phyloP scores from a whole-genome alignment of 2,888 invertebrate genomes.

The Philereme vetulata region DNA sequence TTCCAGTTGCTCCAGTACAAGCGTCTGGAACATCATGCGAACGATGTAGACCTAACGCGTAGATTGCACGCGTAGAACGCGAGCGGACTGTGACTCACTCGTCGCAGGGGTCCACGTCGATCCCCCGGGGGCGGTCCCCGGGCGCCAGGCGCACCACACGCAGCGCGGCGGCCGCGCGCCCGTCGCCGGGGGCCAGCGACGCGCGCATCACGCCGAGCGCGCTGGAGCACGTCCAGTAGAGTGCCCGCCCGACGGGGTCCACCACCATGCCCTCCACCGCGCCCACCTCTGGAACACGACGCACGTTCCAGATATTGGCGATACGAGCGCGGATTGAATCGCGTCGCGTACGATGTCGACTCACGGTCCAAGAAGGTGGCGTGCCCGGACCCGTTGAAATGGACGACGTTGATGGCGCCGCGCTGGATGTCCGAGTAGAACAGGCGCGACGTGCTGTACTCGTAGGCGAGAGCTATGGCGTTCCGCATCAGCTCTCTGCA shows the following conservation, averaged over 20 bases:
- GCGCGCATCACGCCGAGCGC: slow-evolving; percentile 80
- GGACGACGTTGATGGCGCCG: slow-evolving; percentile 91
- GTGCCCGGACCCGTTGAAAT: slow-evolving; percentile 91
- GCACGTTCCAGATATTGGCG: background rate
- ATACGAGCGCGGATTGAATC: background rate
- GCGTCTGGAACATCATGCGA: slow-evolving; percentile 7
- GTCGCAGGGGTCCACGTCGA: slow-evolving; percentile 93
- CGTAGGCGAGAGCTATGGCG: slow-evolving; percentile 93
- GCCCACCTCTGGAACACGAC: slow-evolving; percentile 86
- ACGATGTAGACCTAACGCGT: background rate
- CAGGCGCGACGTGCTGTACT: slow-evolving; percentile 86
- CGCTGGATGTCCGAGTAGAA: slow-evolving; percentile 96
- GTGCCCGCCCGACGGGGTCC: slow-evolving; percentile 86
- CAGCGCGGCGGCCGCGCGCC: slow-evolving; percentile 40
- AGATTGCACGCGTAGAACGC: background rate
- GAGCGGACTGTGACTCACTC: slow-evolving; percentile 9
- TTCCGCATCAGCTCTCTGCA: slow-evolving; percentile 89
- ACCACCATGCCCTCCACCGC: slow-evolving; percentile 94
- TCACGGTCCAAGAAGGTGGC: slow-evolving; percentile 87
- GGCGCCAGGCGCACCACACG: slow-evolving; percentile 86
- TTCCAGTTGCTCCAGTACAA: slow-evolving; percentile 97
- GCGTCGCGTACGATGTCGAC: slow-evolving; percentile 41
- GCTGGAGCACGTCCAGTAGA: slow-evolving; percentile 95
- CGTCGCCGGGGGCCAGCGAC: slow-evolving; percentile 38
- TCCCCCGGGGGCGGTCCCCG: slow-evolving; percentile 92